These are phyloP conservation scores for Pomacea maculata DNA, from an alignment of 1,140 invertebrate genomes.

Conservation along the genomic window DNA sequence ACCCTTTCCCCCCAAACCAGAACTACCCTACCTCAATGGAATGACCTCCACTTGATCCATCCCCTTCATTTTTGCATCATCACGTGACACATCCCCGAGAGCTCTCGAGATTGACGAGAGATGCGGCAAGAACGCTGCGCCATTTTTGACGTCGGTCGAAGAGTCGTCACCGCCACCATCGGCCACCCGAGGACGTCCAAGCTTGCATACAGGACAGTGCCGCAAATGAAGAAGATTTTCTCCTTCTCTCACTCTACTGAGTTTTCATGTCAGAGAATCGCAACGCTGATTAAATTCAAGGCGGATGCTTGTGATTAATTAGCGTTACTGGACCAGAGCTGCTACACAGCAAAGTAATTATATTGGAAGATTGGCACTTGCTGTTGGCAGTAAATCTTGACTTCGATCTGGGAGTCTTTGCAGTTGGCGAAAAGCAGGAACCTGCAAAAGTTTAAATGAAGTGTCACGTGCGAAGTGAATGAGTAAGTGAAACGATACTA, in stretches of 20 bases:
- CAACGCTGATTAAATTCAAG: slow-evolving; percentile 15
- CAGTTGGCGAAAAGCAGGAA: neutral
- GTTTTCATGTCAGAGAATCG: slow-evolving; percentile 1
- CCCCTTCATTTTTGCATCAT: neutral
- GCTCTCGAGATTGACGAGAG: slow-evolving; percentile 9
- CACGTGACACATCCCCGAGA: slow-evolving; percentile 11
- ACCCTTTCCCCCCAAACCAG: neutral
- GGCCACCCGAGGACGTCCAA: no score
- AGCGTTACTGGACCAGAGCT: neutral
- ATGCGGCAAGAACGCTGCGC: no score
- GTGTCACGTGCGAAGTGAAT: no score
- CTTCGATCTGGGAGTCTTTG: neutral
- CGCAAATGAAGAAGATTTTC: neutral
- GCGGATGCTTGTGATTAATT: slow-evolving; percentile 1
- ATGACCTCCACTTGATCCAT: slow-evolving; percentile 17
- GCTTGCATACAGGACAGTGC: neutral
- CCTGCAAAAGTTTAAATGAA: no score
- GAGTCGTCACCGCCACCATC: no score
- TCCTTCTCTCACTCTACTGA: neutral
- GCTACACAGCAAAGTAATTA: slow-evolving; percentile 14
- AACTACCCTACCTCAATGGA: neutral
- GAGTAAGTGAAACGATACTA: no score
- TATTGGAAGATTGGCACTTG: slow-evolving; percentile 15
- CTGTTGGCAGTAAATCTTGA: slow-evolving; percentile 12
- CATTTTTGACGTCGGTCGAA: neutral